Conservation (phyloP, 2,797 vertebrate genomes). For the Yasuhikotakia modesta region DNA sequence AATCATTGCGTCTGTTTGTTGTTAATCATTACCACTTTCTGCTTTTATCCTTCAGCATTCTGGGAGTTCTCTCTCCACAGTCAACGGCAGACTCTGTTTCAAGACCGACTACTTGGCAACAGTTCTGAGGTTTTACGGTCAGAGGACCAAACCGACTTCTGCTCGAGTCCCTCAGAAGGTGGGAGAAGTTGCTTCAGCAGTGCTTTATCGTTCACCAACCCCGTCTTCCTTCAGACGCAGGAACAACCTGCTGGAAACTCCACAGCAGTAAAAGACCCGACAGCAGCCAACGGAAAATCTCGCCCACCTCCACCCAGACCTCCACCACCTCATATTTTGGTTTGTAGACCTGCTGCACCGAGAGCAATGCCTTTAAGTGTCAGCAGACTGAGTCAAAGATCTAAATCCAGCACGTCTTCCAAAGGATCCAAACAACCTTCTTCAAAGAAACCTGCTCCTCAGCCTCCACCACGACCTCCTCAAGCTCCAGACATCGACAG, state of each 20-base stretch:
- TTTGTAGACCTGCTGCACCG: slow-evolving; percentile 62
- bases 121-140: slow-evolving; percentile 64
- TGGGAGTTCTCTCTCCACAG: slow-evolving; percentile 86
- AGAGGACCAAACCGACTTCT: slow-evolving; percentile 64
- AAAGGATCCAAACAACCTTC: slow-evolving; percentile 68
- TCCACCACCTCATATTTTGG: slow-evolving; percentile 79
- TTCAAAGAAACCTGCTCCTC: slow-evolving; percentile 71
- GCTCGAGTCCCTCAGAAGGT: slow-evolving; percentile 69
- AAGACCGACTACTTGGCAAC: slow-evolving; percentile 69
- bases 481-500: slow-evolving; percentile 73
- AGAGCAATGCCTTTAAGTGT: slow-evolving; percentile 65
- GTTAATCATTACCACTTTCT: slow-evolving; percentile 29
- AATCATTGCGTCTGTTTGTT: slow-evolving; percentile 37
- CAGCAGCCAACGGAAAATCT: slow-evolving; percentile 59
- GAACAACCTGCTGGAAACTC: slow-evolving; percentile 62
- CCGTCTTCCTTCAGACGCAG: slow-evolving; percentile 89
- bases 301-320: slow-evolving; percentile 83
- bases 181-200: slow-evolving; percentile 83
- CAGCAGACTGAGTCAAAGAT: slow-evolving; percentile 59
- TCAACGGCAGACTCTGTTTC: slow-evolving; percentile 59
- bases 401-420: slow-evolving; percentile 7
- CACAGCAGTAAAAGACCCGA: neutral
- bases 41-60: slow-evolving; percentile 77
- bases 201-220: slow-evolving; percentile 90
- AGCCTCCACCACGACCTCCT: slow-evolving; percentile 82